Percentiles rank a stretch among this genome's conserved stretches.
Evolutionary conservation across 2,113 vertebrate species (phyloP).

Genomic region (Paralichthys olivaceus): DNA sequence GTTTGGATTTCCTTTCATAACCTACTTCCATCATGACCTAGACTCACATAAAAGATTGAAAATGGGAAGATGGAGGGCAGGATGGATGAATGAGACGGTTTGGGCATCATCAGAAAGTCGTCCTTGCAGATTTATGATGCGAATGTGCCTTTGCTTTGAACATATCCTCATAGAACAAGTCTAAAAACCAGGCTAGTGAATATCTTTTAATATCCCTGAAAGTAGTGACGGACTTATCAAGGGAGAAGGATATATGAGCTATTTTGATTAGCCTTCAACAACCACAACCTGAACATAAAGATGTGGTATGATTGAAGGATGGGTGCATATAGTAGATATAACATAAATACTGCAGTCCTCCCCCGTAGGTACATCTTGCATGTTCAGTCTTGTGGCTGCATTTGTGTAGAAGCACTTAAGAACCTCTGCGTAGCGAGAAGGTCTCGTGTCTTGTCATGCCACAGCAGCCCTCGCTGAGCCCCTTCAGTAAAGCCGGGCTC

Average conservation of each 20-base stretch:
- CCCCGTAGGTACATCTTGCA: neutral
- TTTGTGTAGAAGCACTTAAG: conserved; percentile 31
- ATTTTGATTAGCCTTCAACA: neutral
- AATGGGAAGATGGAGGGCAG: neutral
- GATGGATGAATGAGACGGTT: neutral
- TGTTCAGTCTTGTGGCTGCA: conserved; percentile 4
- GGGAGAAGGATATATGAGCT: neutral
- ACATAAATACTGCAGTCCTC: neutral
- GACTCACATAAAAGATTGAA: neutral
- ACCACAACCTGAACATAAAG: neutral
- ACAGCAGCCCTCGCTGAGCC: conserved; percentile 49
- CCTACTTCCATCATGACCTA: neutral
- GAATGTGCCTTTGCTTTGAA: neutral
- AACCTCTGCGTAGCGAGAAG: conserved; percentile 40
- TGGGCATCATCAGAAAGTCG: neutral
- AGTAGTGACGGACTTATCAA: neutral
- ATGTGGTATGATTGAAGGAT: neutral
- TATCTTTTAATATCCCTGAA: neutral
- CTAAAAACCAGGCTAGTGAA: neutral
- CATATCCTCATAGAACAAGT: neutral
- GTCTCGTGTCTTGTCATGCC: conserved; percentile 47
- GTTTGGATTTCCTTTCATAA: neutral
- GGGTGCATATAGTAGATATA: neutral
- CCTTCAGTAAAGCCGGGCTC: conserved; percentile 49
- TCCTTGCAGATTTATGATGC: neutral